Percentiles rank a stretch among this genome's conserved stretches.
Conservation (phyloP, 2,797 vertebrate genomes). For the Smutsia temminckii region DNA sequence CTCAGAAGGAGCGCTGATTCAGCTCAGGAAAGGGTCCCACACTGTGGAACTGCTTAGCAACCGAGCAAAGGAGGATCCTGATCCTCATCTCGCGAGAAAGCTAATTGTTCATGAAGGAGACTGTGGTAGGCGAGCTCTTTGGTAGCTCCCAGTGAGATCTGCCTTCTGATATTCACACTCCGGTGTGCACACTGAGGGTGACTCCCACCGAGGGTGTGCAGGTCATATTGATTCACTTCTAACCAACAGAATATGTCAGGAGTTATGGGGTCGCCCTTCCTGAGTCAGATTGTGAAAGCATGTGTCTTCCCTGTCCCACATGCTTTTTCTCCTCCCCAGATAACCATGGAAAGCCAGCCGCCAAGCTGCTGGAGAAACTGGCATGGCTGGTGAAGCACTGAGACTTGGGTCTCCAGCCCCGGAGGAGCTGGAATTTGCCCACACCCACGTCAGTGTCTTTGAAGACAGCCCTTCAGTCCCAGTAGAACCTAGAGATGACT, state of each 20-base stretch:
- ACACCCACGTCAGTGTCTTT: accelerated
- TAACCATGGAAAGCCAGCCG: accelerated
- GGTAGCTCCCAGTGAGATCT: not conserved
- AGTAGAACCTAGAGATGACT: not conserved
- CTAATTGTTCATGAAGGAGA: not conserved
- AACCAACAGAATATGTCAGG: not conserved
- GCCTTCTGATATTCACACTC: not conserved
- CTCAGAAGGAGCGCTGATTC: not conserved
- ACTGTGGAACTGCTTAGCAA: not conserved
- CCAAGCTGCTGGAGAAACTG: not conserved
- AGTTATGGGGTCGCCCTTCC: not conserved
- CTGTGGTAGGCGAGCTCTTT: accelerated
- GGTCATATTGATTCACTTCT: not conserved
- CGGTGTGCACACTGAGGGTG: too few relatives aligned
- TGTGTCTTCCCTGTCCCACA: accelerated
- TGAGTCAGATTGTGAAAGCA: not conserved
- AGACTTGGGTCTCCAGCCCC: accelerated
- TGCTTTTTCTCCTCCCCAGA: not conserved
- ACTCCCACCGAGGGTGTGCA: not conserved
- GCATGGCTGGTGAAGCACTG: accelerated
- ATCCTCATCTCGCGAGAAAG: not conserved
- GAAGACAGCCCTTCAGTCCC: not conserved
- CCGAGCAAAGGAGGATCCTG: not conserved
- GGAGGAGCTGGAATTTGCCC: not conserved
- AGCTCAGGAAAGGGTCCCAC: not conserved